phyloP scores from a whole-genome alignment of 2,888 invertebrate species.

The Amphipyra berbera region DNA sequence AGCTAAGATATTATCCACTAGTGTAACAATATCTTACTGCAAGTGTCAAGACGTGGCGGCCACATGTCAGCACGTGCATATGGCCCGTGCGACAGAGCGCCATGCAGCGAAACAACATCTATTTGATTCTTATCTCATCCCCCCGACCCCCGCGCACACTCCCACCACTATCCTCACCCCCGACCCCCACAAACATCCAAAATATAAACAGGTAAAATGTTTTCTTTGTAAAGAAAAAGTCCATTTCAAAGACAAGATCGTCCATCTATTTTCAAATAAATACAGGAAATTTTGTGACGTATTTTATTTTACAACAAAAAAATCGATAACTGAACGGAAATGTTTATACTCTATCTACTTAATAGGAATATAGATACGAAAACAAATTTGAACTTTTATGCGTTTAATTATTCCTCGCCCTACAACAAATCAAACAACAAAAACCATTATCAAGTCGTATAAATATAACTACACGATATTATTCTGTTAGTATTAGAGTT shows the following conservation, averaged over 20 bases:
- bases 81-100: constrained; percentile 77
- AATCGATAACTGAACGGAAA: constrained; percentile 36
- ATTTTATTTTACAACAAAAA: constrained; percentile 57
- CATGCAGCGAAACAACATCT: constrained; percentile 89
- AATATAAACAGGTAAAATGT: constrained; percentile 86
- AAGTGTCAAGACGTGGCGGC: constrained; percentile 83
- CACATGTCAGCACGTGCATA: constrained; percentile 84
- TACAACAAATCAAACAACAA: constrained; percentile 14
- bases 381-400: not conserved
- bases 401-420: not conserved
- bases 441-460: constrained; percentile 11
- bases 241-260: constrained; percentile 79
- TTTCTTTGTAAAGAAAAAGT: constrained; percentile 82
- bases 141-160: constrained; percentile 61
- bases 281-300: constrained; percentile 62
- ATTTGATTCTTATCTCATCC: constrained; percentile 89
- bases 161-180: constrained; percentile 57
- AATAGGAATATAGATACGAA: constrained; percentile 17
- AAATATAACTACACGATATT: not conserved
- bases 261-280: constrained; percentile 74
- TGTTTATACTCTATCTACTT: constrained; percentile 12
- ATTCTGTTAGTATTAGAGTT: not conserved
- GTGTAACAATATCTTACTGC: constrained; percentile 66
- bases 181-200: constrained; percentile 72
- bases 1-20: constrained; percentile 56